Evolutionary conservation across 2,797 vertebrate species (phyloP).

Genomic region (Chrysocyon brachyurus): DNA sequence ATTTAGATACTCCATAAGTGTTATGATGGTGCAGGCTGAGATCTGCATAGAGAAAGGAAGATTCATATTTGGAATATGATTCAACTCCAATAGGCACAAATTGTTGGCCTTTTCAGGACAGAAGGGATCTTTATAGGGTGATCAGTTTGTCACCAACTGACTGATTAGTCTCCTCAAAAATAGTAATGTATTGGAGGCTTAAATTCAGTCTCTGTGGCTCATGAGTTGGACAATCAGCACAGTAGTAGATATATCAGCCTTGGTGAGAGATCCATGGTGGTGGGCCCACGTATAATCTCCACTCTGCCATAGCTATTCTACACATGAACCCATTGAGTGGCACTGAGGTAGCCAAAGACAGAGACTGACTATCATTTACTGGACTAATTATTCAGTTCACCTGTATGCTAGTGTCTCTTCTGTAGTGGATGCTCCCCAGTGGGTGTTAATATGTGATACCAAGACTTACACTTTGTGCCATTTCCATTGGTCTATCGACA

Average conservation of each 20-base stretch:
- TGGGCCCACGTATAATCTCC: background rate
- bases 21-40: background rate
- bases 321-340: background rate
- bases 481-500: background rate
- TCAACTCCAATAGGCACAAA: background rate
- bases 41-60: background rate
- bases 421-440: background rate
- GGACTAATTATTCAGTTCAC: background rate
- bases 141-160: background rate
- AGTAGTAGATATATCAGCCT: background rate
- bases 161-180: background rate
- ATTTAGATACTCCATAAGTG: background rate
- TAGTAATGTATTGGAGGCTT: background rate
- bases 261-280: background rate
- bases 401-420: background rate
- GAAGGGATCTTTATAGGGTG: background rate
- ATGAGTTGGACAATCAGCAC: background rate
- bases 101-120: background rate
- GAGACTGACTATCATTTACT: background rate
- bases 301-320: background rate
- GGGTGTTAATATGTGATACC: background rate
- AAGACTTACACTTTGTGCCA: background rate
- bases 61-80: background rate
- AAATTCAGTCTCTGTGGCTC: background rate
- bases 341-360: background rate